Evolutionary conservation across 2,113 vertebrate genomes (phyloP), one percentile per base, ranked within the genome.

Genomic region (Sakesphorus luctuosus): DNA sequence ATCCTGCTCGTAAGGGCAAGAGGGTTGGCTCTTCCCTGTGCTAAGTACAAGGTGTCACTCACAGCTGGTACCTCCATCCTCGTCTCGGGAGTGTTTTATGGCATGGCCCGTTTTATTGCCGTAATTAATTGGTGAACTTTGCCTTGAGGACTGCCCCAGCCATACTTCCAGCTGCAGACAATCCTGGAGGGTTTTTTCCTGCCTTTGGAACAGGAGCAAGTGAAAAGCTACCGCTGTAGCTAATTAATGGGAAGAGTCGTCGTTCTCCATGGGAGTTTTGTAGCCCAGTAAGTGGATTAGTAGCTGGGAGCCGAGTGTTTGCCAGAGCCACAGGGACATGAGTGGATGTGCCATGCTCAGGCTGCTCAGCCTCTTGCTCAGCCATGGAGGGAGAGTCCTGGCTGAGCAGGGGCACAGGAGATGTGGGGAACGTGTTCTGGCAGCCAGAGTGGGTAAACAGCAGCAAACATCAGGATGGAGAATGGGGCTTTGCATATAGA

Each of bases 111-210:
- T 56, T 97, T 96, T 96, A 96, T 96, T 95, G 95, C 90, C 65
- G 1, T 93, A 90, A 97, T 96, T 96, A 95, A 96, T 96, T 82
- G 56, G 90, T 92, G 95, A 96, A 73, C 95, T 96, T 71, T 65
- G 86, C 92, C 86, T 73, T 11, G 69, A 79, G 80, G 87, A 66
- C 80, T 91, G 90, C 84, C 90, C 84, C 83, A 76, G 89, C 80
- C 18, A 1, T 43, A 26, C 92, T 75, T 82, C 0, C 3, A 89
- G 88, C 53, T 0, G 0, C 43, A 94, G 91, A 43, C 49, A 31
- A 4, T 82, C 84, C 79, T 89, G 89, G 69, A 89, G 84, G 83
- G 35, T 94, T 92, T 79, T 55, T 35, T 6, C 52, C 35, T 84
- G 58, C 58, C 1, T 77, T 72, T 67, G 72, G 68, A 92, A 43